Conservation (phyloP, 2,113 vertebrate species). For the Cairina moschata region DNA sequence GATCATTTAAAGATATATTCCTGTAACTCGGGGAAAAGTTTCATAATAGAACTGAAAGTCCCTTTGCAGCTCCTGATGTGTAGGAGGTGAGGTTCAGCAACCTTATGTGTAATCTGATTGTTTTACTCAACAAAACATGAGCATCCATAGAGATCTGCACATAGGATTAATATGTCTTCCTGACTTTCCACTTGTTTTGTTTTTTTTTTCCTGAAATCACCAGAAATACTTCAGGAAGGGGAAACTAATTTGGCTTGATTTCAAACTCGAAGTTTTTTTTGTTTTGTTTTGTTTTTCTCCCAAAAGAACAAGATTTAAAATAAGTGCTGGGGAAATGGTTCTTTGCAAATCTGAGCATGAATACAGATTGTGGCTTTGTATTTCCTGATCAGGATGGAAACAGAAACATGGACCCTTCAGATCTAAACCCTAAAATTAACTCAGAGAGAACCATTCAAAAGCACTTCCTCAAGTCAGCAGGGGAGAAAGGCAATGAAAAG, state of each 20-base stretch:
- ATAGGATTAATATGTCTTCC: background rate
- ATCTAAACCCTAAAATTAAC: constrained; percentile 60
- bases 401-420: constrained; percentile 14
- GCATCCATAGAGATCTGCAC: background rate
- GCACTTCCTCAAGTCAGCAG: constrained; percentile 61
- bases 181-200: background rate
- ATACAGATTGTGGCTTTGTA: background rate
- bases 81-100: background rate
- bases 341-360: constrained; percentile 11
- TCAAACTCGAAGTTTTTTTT: background rate
- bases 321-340: constrained; percentile 15
- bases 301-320: constrained; percentile 48
- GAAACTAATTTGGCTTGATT: constrained; percentile 49
- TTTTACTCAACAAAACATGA: background rate
- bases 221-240: constrained; percentile 31
- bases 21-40: background rate
- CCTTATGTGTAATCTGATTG: background rate
- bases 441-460: constrained; percentile 52
- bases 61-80: background rate
- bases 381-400: constrained; percentile 48
- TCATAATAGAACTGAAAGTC: background rate
- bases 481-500: constrained; percentile 25
- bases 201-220: background rate
- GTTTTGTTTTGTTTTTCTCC: background rate
- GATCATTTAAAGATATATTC: background rate